Evolutionary conservation across 1,140 invertebrate genomes (phyloP).

Genomic region (Bombus superbus): DNA sequence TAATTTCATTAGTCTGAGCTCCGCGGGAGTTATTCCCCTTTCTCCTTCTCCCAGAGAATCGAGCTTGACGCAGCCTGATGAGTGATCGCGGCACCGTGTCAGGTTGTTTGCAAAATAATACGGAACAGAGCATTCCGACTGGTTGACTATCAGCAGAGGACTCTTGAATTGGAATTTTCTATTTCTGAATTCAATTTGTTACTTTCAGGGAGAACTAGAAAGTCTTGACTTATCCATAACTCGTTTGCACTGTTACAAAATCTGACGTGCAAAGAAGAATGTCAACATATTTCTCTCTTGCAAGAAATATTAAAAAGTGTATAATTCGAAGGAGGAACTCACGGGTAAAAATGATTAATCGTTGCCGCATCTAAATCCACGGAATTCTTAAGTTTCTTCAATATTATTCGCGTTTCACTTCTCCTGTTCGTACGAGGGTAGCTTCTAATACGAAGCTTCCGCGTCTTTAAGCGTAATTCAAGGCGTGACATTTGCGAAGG

Average conservation of each 20-base stretch:
- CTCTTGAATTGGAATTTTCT: background rate
- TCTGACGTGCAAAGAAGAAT: background rate
- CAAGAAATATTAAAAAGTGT: background rate
- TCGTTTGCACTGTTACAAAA: background rate
- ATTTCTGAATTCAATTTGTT: background rate
- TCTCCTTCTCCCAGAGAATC: constrained; percentile 53
- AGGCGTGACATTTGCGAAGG: too few relatives aligned
- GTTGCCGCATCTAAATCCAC: background rate
- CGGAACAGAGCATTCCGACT: background rate
- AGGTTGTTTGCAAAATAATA: constrained; percentile 61
- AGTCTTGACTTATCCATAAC: background rate
- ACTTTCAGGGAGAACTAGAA: background rate
- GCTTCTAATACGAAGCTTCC: background rate
- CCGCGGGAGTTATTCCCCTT: constrained; percentile 60
- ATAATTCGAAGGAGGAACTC: background rate
- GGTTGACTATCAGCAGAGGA: background rate
- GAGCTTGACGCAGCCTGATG: constrained; percentile 52
- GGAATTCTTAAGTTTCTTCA: background rate
- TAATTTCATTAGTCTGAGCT: constrained; percentile 79
- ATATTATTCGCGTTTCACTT: background rate
- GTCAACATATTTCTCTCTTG: background rate
- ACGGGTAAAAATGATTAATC: background rate
- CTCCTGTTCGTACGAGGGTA: background rate
- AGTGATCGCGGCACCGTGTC: constrained; percentile 52
- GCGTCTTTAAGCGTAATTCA: background rate